Evolutionary conservation across 1,140 invertebrate species (phyloP), one percentile per base, ranked within the genome.

Genomic region (Drosophila simulans): DNA sequence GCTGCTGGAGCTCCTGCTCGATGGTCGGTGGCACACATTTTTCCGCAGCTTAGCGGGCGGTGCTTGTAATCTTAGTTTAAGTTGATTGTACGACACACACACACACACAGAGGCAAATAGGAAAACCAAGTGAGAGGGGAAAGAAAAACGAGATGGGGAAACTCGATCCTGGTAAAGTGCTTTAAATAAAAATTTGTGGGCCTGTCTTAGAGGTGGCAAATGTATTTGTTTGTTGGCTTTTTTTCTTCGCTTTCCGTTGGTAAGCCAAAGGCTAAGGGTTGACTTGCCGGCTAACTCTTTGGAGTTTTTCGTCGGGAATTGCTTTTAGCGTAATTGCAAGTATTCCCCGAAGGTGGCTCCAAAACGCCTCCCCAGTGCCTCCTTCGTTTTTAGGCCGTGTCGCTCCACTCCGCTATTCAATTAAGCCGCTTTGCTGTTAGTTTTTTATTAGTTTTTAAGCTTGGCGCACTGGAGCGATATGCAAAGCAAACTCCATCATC

Each of bases 61-160:
- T 59, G 77, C 69, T 63, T 90, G 84, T 89, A 89, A 89, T 89
- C 84, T 89, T 80, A 78, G 85, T 84, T 90, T 89, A 89, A 90
- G 84, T 89, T 89, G 84, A 89, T 89, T 89, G 84, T 89, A 77
- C 48, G 70, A 83, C 76, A 70, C 56, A 65, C 62, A n/a, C 42
- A 69, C 45, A 70, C 35, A 37, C 12, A 37, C 35, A 37, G 17
- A 10, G 10, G 34, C 5, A 10, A 56, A 53, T 34, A 53, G 13
- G 46, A 39, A 51, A 49, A 40, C 11, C 49, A 22, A 75, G 27
- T 17, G 17, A 34, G 43, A 51, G 27, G 10, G n/a, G 34, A 15
- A 17, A 1, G 3, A 11, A 1, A 1, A 12, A 27, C 5, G 27
- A 27, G 27, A 27, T 5, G 5, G 27, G 27, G 58, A 35, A 69